Percentiles rank a stretch among this genome's conserved stretches.
Conservation (phyloP, 2,888 invertebrate species). For the Eristalis pertinax region DNA sequence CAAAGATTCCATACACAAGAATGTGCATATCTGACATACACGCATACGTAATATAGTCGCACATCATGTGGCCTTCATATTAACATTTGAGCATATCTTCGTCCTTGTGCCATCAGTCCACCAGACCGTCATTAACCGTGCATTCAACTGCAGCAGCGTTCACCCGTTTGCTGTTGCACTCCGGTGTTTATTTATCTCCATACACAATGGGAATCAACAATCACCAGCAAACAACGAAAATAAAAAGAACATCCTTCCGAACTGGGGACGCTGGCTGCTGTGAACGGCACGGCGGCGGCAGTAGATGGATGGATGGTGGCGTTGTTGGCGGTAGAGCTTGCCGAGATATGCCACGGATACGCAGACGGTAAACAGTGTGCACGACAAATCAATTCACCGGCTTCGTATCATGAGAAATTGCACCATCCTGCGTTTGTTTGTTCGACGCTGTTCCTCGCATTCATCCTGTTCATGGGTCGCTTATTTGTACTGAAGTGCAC, state of each 20-base stretch:
- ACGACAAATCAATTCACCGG: constrained; percentile 38
- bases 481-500: constrained; percentile 11
- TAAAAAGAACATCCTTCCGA: constrained; percentile 25
- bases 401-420: constrained; percentile 4
- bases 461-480: background rate
- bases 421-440: background rate
- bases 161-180: constrained; percentile 24
- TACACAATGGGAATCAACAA: constrained; percentile 40
- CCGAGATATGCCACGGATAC: background rate
- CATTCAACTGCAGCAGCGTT: constrained; percentile 19
- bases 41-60: constrained; percentile 15
- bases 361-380: background rate
- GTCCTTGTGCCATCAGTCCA: constrained; percentile 8
- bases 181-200: constrained; percentile 34
- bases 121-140: constrained; percentile 1
- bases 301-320: background rate
- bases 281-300: background rate
- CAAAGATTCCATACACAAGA: constrained; percentile 5
- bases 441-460: background rate
- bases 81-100: constrained; percentile 22
- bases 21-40: constrained; percentile 48
- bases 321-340: background rate
- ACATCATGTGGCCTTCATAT: constrained; percentile 52
- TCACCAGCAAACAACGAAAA: constrained; percentile 6
- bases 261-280: background rate